Conservation (phyloP, 2,888 invertebrate species). For the Drosophila sordidula region DNA sequence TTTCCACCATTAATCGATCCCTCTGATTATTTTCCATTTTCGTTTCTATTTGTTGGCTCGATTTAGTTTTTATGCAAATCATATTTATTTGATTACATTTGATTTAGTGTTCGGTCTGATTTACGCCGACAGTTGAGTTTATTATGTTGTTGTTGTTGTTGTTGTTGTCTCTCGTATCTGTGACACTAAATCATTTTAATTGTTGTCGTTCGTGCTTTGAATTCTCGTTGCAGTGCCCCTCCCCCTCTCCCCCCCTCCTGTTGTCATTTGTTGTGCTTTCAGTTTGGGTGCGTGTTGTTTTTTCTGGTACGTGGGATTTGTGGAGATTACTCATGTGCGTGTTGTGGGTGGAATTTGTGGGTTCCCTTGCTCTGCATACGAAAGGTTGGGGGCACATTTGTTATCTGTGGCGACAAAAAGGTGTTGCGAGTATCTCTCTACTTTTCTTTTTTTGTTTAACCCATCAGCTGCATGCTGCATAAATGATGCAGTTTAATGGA, state of each 20-base stretch:
- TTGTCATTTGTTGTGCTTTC: conserved; percentile 36
- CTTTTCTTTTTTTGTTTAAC: background rate
- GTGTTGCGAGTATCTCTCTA: conserved; percentile 13
- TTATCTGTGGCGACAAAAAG: conserved; percentile 11
- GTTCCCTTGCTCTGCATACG: conserved; percentile 29
- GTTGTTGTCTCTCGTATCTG: conserved; percentile 35
- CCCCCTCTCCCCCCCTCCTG: background rate
- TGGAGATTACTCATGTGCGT: conserved; percentile 27
- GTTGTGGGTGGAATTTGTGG: conserved; percentile 48
- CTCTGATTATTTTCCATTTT: conserved; percentile 4
- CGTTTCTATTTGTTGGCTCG: conserved; percentile 30
- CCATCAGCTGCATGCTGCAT: background rate
- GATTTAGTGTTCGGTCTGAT: conserved; percentile 74
- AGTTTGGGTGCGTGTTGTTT: conserved; percentile 43
- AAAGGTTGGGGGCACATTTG: conserved; percentile 1
- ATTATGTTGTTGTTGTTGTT: conserved; percentile 52
- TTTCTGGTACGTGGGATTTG: conserved; percentile 52
- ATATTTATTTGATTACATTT: conserved; percentile 77
- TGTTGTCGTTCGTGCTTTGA: conserved; percentile 76
- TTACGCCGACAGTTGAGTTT: conserved; percentile 72
- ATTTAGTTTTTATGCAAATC: conserved; percentile 79
- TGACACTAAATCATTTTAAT: conserved; percentile 78
- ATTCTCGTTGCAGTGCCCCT: conserved; percentile 31
- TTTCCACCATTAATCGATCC: background rate
- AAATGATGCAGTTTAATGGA: no score